Evolutionary conservation across 2,113 vertebrate species (phyloP), one percentile per base, ranked within the genome.

Genomic region (Aix galericulata): DNA sequence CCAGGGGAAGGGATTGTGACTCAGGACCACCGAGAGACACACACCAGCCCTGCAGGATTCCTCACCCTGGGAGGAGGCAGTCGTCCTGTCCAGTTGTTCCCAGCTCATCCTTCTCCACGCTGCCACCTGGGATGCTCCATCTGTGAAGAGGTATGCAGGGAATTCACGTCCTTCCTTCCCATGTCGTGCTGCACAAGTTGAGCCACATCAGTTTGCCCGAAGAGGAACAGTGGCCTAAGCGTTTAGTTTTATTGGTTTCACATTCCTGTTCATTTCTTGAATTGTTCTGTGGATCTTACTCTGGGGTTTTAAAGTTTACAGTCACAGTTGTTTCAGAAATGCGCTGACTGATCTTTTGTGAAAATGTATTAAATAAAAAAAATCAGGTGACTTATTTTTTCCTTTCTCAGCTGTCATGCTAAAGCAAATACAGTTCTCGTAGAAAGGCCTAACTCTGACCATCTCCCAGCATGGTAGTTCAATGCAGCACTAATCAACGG

Each of bases 1-100:
- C 44, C 53, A 72, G 42, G 38, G 38, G 38, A 78, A 14, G 36
- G 52, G 11, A 10, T 72, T 38, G 1, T 3, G 34, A 25, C n/a
- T 63, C 21, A 42, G 42, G 31, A 23, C 8, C 0, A 0, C 50
- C 44, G 17, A 50, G 50, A 42, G 48, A 2, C 44, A 29, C 4
- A 29, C 32, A 16, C 38, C 66, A 60, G 20, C 44, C 26, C 25
- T 18, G 31, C 82, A 29, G 38, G 38, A 64, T 64, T 27, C 62
- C 26, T n/a, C 25, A 62, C 34, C 17, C 56, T 36, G 77, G 17
- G 36, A 42, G 36, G 48, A 42, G 48, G 17, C 34, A 36, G 58
- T 27, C 2, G 0, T 74, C 3, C 0, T 67, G 82, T 55, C 50
- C 27, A 66, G 68, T 77, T 85, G 63, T 88, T 64, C 77, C 58